Evolutionary conservation across 2,888 invertebrate species (phyloP).

Genomic region (Eurytoma californica): DNA sequence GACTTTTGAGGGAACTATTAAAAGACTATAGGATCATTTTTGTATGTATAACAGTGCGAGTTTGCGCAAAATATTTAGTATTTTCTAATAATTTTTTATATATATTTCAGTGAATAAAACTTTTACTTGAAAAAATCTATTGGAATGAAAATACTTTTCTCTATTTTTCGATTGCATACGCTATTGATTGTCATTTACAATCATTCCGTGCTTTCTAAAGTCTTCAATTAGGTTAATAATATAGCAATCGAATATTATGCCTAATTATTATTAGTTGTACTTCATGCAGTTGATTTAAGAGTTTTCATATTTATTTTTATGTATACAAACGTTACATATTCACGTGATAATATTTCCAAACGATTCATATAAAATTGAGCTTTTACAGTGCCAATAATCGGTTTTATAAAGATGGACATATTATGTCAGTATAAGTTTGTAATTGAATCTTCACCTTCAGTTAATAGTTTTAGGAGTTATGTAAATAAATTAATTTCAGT

Average conservation of each 20-base stretch:
- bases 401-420: background rate
- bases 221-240: constrained; percentile 19
- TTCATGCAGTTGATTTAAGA: background rate
- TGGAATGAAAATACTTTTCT: constrained; percentile 28
- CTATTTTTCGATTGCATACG: constrained; percentile 37
- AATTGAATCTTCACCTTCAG: background rate
- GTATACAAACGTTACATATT: background rate
- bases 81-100: constrained; percentile 8
- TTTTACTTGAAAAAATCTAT: constrained; percentile 1
- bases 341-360: constrained; percentile 18
- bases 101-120: background rate
- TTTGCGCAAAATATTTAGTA: constrained; percentile 30
- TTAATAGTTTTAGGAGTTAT: background rate
- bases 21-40: constrained; percentile 26
- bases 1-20: constrained; percentile 32
- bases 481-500: background rate
- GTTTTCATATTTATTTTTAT: background rate
- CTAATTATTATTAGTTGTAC: too few species aligned
- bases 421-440: background rate
- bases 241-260: background rate
- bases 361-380: constrained; percentile 22
- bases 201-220: constrained; percentile 42
- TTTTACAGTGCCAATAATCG: background rate
- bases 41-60: constrained; percentile 26
- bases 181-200: constrained; percentile 59